A percentile compares a stretch with the other conserved stretches of the same genome.
Conservation (phyloP, 2,113 vertebrate genomes). For the Macroglossus sobrinus region DNA sequence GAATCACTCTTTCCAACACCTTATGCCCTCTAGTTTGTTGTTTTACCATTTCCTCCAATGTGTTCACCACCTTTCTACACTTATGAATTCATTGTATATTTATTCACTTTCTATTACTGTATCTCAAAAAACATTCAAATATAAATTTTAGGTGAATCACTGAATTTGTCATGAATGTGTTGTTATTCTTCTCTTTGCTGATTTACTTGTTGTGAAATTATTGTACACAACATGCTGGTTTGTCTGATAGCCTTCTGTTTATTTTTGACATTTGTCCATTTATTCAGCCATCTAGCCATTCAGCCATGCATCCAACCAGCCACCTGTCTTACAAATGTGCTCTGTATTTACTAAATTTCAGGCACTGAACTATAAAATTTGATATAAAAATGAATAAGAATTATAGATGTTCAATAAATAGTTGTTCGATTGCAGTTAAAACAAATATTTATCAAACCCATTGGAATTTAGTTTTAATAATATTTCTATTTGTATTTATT, state of each 20-base stretch:
- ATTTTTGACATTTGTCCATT: not conserved
- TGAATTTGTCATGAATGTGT: not conserved
- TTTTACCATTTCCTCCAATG: not conserved
- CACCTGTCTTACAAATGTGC: not conserved
- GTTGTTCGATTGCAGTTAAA: not conserved
- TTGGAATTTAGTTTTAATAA: not conserved
- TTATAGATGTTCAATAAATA: not conserved
- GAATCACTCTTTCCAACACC: not conserved
- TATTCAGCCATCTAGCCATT: not conserved
- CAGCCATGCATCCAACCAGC: not conserved
- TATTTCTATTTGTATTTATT: slow-evolving; percentile 27
- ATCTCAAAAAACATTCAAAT: not conserved
- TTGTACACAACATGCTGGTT: not conserved
- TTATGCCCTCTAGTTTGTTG: not conserved
- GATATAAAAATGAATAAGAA: not conserved
- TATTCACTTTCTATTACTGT: not conserved
- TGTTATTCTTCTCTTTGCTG: not conserved
- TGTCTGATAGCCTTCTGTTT: not conserved
- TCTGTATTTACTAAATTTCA: slow-evolving; percentile 30
- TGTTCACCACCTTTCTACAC: not conserved
- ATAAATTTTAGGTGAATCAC: not conserved
- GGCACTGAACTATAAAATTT: not conserved
- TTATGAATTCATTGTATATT: not conserved
- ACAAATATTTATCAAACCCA: not conserved
- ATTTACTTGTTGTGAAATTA: not conserved